phyloP scores from a whole-genome alignment of 2,113 vertebrate species.

The Hystrix brachyura region DNA sequence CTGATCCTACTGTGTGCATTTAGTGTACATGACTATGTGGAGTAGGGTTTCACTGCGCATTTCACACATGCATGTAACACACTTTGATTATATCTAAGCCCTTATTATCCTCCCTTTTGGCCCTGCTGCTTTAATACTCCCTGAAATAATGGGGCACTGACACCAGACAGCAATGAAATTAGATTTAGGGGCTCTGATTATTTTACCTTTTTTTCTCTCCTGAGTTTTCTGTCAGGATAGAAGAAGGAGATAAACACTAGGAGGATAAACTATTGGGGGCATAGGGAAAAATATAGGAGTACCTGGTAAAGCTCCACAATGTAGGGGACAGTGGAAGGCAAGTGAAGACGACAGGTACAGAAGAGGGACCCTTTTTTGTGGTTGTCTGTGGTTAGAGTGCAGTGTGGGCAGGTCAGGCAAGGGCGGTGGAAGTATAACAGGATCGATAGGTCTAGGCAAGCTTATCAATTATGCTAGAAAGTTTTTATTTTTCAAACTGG shows the following conservation, averaged over 20 bases:
- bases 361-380: too few species aligned
- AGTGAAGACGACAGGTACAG: neutral
- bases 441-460: neutral
- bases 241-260: neutral
- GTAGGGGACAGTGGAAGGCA: neutral
- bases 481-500: neutral
- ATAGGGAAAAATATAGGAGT: neutral
- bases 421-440: neutral
- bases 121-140: neutral
- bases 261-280: neutral
- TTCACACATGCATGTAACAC: neutral
- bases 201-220: neutral
- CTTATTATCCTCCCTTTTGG: neutral
- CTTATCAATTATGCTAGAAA: neutral
- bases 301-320: neutral
- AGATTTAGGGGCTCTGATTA: neutral
- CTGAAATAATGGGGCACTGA: neutral
- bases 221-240: conserved; percentile 41
- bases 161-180: neutral
- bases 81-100: neutral
- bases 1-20: neutral
- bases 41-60: neutral
- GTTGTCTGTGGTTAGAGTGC: too few species aligned
- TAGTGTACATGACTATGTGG: neutral
- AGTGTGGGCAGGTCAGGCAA: rapidly evolving